Base-by-base conservation (phyloP, 1,140 invertebrate species). In the Planococcus citri region DNA sequence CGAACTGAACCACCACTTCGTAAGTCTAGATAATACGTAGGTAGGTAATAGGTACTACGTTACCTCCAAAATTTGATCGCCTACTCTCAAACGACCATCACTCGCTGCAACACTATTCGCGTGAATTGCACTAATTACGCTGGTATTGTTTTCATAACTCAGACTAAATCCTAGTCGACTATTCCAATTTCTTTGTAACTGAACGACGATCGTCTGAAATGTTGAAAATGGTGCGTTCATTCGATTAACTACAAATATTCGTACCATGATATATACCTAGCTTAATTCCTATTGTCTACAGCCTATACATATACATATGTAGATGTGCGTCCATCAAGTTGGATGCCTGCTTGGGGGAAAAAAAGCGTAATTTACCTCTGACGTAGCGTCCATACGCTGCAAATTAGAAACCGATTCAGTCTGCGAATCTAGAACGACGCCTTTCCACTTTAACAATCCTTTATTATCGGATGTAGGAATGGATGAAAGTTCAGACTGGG, bases 151-250 rank as follows among this genome's bases (percentile, higher is more conserved):
- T 67, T 86, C 79, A 76, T 38, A 79, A 75, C 74, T 80, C 57
- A 90, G 81, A 75, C 90, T 93, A 79, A 94, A 92, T 22, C 92
- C 92, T 41, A 94, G 81, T 70, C 90, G 81, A 75, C 88, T 89
- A 76, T 90, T 89, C 87, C 87, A 90, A 68, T 89, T 87, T 73
- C 90, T 83, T 74, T 87, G 87, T 75, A 94, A 76, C 76, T 92
- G 88, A 68, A 94, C 88, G 72, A 87, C 87, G 24, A 71, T 58
- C 77, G 87, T 83, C 86, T 88, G 76, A 10, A 79, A 78, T n/a
- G n/a, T n/a, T n/a, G n/a, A n/a, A n/a, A n/a, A n/a, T n/a, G n/a
- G n/a, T n/a, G n/a, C n/a, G n/a, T n/a, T n/a, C n/a, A n/a, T n/a
- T n/a, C n/a, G n/a, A n/a, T n/a, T n/a, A n/a, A n/a, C n/a, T n/a